These are phyloP conservation scores for Crepidodera aurea DNA, from an alignment of 2,888 invertebrate genomes.

Conservation along the genomic window DNA sequence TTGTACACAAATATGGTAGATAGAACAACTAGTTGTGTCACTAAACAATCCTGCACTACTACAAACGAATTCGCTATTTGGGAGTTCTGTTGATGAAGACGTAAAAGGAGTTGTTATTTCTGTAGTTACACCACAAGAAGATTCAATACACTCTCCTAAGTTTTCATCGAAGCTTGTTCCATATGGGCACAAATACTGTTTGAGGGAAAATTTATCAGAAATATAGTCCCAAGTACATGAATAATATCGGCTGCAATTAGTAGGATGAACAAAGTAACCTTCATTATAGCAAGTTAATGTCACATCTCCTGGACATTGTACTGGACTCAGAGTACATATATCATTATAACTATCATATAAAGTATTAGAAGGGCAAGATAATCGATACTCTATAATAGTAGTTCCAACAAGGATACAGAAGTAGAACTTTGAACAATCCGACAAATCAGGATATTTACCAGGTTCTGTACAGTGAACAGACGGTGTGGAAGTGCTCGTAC, in stretches of 20 bases:
- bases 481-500: background rate
- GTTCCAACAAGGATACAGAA: conserved; percentile 49
- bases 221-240: conserved; percentile 65
- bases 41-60: conserved; percentile 47
- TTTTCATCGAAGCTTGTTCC: conserved; percentile 10
- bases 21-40: conserved; percentile 48
- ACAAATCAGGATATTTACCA: conserved; percentile 51
- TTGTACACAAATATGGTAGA: conserved; percentile 52
- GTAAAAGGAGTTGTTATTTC: background rate
- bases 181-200: conserved; percentile 62
- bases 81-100: conserved; percentile 9
- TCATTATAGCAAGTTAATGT: conserved; percentile 50
- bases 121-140: background rate
- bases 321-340: conserved; percentile 48
- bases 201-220: conserved; percentile 62
- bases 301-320: conserved; percentile 52
- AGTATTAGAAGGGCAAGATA: conserved; percentile 48
- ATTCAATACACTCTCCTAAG: background rate
- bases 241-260: conserved; percentile 65
- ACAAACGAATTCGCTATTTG: conserved; percentile 43
- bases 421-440: conserved; percentile 50
- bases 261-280: conserved; percentile 63
- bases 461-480: conserved; percentile 38
- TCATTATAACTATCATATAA: conserved; percentile 48
- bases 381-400: conserved; percentile 44